Evolutionary conservation across 2,113 vertebrate species (phyloP).

Genomic region (Channa argus): DNA sequence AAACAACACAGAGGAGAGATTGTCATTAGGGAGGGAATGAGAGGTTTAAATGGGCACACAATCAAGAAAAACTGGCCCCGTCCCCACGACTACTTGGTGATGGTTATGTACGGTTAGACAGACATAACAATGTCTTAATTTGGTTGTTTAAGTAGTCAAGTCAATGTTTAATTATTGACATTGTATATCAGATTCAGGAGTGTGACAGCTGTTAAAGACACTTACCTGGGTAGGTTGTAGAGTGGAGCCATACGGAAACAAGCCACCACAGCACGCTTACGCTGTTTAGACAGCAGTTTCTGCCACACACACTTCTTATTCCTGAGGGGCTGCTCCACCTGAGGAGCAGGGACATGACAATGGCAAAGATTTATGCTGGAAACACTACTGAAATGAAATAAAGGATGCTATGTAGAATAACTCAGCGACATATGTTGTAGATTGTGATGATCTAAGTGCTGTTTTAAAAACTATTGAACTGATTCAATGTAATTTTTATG

Average conservation of each 20-base stretch:
- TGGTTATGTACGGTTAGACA: slow-evolving; percentile 60
- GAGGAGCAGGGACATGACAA: not conserved
- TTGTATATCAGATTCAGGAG: not conserved
- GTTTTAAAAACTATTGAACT: no score
- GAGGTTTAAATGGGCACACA: slow-evolving; percentile 68
- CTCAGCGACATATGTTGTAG: not conserved
- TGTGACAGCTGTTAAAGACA: not conserved
- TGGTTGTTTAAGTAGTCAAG: slow-evolving; percentile 17
- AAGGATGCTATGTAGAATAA: not conserved
- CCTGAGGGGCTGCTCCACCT: slow-evolving; percentile 96
- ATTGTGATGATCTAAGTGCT: not conserved
- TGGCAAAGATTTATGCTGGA: no score
- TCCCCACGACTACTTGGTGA: slow-evolving; percentile 26
- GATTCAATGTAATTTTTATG: not conserved
- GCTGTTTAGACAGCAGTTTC: slow-evolving; percentile 97
- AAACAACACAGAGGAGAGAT: slow-evolving; percentile 85
- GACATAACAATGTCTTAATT: slow-evolving; percentile 28
- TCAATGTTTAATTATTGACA: slow-evolving; percentile 50
- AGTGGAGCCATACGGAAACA: slow-evolving; percentile 99
- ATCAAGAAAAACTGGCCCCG: slow-evolving; percentile 50
- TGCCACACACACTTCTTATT: slow-evolving; percentile 95
- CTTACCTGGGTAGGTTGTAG: slow-evolving; percentile 96
- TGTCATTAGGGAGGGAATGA: slow-evolving; percentile 77
- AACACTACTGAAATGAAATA: not conserved
- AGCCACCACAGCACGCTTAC: slow-evolving; percentile 97